phyloP scores from a whole-genome alignment of 1,140 invertebrate species.

The Drosophila asahinai region DNA sequence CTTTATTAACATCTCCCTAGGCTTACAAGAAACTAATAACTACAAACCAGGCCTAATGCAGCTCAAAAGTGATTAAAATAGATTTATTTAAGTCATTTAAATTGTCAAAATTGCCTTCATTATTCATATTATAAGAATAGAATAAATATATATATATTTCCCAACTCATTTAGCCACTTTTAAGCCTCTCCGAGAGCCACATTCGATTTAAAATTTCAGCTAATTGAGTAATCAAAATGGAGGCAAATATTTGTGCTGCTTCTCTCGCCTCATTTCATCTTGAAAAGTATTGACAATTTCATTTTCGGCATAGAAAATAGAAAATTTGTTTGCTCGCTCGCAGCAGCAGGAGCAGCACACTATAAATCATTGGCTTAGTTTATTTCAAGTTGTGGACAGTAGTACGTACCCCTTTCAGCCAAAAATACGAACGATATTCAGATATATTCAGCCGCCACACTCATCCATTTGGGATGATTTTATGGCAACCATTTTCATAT shows the following conservation, averaged over 20 bases:
- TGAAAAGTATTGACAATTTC: conserved; percentile 60
- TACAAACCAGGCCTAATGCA: too few relatives aligned
- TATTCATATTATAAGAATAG: background rate
- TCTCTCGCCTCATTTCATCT: background rate
- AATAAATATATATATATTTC: background rate
- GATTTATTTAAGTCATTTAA: background rate
- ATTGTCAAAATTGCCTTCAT: rapidly evolving
- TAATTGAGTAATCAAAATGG: conserved; percentile 47
- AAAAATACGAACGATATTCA: conserved; percentile 41
- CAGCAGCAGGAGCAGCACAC: conserved; percentile 33
- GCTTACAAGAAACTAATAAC: too few relatives aligned
- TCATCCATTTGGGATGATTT: conserved; percentile 66
- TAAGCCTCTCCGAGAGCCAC: background rate
- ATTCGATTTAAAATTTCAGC: conserved; percentile 22
- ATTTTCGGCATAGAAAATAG: conserved; percentile 38
- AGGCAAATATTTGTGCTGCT: conserved; percentile 35
- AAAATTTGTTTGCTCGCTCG: conserved; percentile 29
- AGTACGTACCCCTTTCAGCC: background rate
- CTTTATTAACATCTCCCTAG: too few relatives aligned
- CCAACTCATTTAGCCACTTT: background rate
- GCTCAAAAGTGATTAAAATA: background rate
- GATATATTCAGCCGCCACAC: conserved; percentile 56
- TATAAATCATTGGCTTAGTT: conserved; percentile 72
- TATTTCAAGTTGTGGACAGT: conserved; percentile 38
- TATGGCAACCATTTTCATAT: conserved; percentile 66